Base-by-base conservation (phyloP, 2,113 vertebrate species). In the Canis aureus region DNA sequence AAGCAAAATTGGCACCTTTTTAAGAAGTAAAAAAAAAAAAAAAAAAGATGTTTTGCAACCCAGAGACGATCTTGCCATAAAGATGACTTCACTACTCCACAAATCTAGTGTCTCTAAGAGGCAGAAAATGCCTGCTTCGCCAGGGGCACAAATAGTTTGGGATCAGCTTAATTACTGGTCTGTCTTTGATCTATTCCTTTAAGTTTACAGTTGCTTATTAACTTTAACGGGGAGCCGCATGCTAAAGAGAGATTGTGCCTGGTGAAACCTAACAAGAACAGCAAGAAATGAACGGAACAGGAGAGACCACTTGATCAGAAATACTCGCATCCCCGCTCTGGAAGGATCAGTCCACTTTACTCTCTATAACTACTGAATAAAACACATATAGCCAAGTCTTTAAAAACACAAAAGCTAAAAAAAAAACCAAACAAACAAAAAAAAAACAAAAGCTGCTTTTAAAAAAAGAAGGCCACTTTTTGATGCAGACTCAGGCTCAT, bases 341-440 rank as follows among this genome's bases (percentile, higher is more conserved):
- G 80, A 92, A 76, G 13, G 55, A 79, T 55, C 27, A 27, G 38
- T 94, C 89, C n/a, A 60, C 38, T 93, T 95, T 53, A 38, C 84
- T 91, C 93, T 97, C 64, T 89, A 67, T 29, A 38, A 49, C 20
- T 83, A 71, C 60, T 8, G 71, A 76, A 78, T n/a, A 89, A 89
- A 92, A 69, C 20, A 62, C 55, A 82, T 8, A 53, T 19, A 92
- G 25, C 59, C 67, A 92, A 89, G 32, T 29, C 49, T 87, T 74
- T 78, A 96, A 81, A 88, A 67, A 64, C 7, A 32, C 22, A 78
- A 86, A 94, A 80, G 35, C n/a, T 27, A 43, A 43, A 43, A 43
- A 43, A 43, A 43, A 43, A 43, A 43, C 3, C 38, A 38, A 38
- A 38, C 38, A 38, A 38, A 38, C 38, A 38, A 38, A 1, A 43